A percentile compares a stretch with the other conserved stretches of the same genome.
Evolutionary conservation across 2,797 vertebrate species (phyloP).

Genomic region (Schizopygopsis malacanthus): DNA sequence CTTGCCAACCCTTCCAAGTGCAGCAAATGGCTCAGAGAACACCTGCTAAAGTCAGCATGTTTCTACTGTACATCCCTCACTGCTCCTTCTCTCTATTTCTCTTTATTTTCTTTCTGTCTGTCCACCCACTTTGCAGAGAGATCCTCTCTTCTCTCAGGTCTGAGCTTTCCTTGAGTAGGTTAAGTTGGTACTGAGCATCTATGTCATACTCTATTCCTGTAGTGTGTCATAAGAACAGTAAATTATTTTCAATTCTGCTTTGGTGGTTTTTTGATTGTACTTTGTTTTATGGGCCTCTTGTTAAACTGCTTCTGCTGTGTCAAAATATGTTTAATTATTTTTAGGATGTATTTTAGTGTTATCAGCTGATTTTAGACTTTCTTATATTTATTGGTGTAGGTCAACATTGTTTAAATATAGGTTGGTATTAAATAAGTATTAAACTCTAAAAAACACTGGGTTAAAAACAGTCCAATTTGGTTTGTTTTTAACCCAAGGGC

Average conservation of each 20-base stretch:
- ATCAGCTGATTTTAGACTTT: background rate
- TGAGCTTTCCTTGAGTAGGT: background rate
- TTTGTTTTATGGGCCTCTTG: slow-evolving; percentile 4
- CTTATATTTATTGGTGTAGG: background rate
- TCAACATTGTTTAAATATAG: too few relatives aligned
- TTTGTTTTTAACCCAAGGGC: too few relatives aligned
- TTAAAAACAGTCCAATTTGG: too few relatives aligned
- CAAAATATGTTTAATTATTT: background rate
- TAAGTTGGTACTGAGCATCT: slow-evolving; percentile 8
- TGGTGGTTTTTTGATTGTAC: slow-evolving; percentile 2
- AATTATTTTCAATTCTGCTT: background rate
- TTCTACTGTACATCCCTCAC: slow-evolving; percentile 12
- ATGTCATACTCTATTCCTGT: background rate
- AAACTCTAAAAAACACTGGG: too few relatives aligned
- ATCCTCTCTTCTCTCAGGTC: slow-evolving; percentile 17
- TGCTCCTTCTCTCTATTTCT: background rate
- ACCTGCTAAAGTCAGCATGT: slow-evolving; percentile 49
- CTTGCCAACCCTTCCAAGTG: slow-evolving; percentile 24
- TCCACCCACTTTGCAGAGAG: slow-evolving; percentile 1
- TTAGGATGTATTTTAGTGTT: background rate
- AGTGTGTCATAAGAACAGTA: slow-evolving; percentile 23
- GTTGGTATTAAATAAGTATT: background rate
- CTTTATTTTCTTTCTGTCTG: background rate
- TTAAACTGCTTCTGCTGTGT: background rate
- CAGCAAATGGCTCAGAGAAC: slow-evolving; percentile 41